A percentile compares a stretch with the other conserved stretches of the same genome.
These are phyloP conservation scores for Periophthalmus modestus DNA, from an alignment of 2,113 vertebrate genomes.

Conservation along the genomic window DNA sequence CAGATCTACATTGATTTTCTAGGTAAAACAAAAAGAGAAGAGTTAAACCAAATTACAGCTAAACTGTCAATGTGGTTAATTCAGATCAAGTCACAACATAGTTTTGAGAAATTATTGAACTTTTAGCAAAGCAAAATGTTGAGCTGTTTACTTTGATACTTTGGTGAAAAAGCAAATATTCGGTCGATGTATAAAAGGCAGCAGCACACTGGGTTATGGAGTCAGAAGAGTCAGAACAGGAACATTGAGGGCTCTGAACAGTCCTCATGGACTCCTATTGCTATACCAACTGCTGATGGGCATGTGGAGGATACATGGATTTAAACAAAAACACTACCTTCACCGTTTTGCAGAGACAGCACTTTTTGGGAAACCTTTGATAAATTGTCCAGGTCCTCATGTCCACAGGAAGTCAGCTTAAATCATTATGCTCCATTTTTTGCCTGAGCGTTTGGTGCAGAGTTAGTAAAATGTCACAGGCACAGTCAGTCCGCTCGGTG, in stretches of 20 bases:
- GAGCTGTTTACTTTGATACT: background rate
- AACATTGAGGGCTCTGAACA: slow-evolving; percentile 23
- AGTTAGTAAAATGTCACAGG: slow-evolving; percentile 29
- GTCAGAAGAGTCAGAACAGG: background rate
- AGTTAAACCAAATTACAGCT: too few species aligned
- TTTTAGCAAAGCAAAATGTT: background rate
- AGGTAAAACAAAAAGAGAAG: too few species aligned
- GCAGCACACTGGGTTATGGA: slow-evolving; percentile 23
- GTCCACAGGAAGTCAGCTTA: slow-evolving; percentile 14
- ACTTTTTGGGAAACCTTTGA: slow-evolving; percentile 52
- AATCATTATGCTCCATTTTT: slow-evolving; percentile 27
- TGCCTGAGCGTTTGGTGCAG: slow-evolving; percentile 30
- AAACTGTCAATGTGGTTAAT: too few species aligned
- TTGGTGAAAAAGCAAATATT: background rate
- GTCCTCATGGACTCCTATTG: slow-evolving; percentile 52
- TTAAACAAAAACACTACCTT: slow-evolving; percentile 26
- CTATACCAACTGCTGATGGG: slow-evolving; percentile 53
- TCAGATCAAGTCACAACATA: too few species aligned
- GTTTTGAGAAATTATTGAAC: too few species aligned
- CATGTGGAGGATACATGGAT: slow-evolving; percentile 28
- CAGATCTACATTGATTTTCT: too few species aligned
- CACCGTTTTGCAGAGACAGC: slow-evolving; percentile 54
- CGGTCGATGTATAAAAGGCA: slow-evolving; percentile 20
- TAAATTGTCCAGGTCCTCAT: slow-evolving; percentile 29
- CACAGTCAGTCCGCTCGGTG: slow-evolving; percentile 46